phyloP scores from a whole-genome alignment of 2,888 invertebrate genomes.

The Thecocarcelia acutangulata region DNA sequence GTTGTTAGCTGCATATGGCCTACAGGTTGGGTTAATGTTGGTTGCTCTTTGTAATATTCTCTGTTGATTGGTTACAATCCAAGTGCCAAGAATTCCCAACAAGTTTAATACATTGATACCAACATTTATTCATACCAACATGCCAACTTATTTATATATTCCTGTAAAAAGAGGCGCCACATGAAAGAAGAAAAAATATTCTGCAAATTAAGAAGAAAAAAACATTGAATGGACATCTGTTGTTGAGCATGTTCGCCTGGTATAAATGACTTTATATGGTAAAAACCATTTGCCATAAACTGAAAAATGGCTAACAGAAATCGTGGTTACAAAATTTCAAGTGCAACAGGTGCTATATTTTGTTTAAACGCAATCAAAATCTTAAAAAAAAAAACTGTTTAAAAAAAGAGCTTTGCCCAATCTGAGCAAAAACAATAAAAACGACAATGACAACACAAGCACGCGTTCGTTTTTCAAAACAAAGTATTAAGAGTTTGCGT shows the following conservation, averaged over 20 bases:
- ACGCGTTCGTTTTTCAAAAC: background rate
- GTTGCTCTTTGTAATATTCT: conserved; percentile 47
- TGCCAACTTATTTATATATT: conserved; percentile 59
- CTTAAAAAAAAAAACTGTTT: conserved; percentile 5
- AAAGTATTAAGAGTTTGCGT: conserved; percentile 44
- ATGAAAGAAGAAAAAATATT: conserved; percentile 57
- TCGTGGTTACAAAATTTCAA: conserved; percentile 55
- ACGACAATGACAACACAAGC: background rate
- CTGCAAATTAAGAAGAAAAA: conserved; percentile 37
- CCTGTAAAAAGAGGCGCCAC: conserved; percentile 68
- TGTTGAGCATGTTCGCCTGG: conserved; percentile 71
- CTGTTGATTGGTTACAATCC: conserved; percentile 52
- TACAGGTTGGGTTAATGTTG: conserved; percentile 46
- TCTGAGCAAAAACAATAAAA: background rate
- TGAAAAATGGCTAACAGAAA: conserved; percentile 50
- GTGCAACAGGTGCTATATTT: conserved; percentile 64
- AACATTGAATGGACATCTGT: conserved; percentile 53
- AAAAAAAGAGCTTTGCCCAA: conserved; percentile 34
- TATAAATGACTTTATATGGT: conserved; percentile 73
- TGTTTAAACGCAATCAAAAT: conserved; percentile 44
- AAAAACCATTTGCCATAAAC: conserved; percentile 62
- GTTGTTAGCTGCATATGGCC: conserved; percentile 21
- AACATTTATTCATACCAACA: conserved; percentile 43
- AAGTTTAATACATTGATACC: conserved; percentile 50
- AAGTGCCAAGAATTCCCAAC: conserved; percentile 63